These are phyloP conservation scores for Cactoblastis cactorum DNA, from an alignment of 2,888 invertebrate genomes.

Conservation along the genomic window DNA sequence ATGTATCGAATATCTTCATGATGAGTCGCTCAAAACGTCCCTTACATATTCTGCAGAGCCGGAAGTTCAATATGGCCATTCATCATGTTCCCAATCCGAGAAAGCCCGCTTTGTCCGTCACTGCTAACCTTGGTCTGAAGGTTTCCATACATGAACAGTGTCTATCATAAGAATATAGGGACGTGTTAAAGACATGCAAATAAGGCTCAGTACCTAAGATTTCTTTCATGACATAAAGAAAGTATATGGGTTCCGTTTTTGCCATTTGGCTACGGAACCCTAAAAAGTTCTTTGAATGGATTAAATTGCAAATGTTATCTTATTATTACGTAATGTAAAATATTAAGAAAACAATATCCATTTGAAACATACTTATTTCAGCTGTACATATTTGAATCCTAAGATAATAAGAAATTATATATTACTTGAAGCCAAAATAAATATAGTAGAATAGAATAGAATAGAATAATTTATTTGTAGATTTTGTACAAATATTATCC, in stretches of 20 bases:
- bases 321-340: too few relatives aligned
- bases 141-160: slow-evolving; percentile 36
- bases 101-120: slow-evolving; percentile 50
- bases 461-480: too few relatives aligned
- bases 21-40: background rate
- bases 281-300: too few relatives aligned
- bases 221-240: background rate
- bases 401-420: too few relatives aligned
- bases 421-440: too few relatives aligned
- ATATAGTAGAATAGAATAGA: too few relatives aligned
- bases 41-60: background rate
- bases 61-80: slow-evolving; percentile 6
- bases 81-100: slow-evolving; percentile 17
- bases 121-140: slow-evolving; percentile 47
- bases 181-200: background rate
- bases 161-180: slow-evolving; percentile 16
- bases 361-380: too few relatives aligned
- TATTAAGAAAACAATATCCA: too few relatives aligned
- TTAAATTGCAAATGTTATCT: too few relatives aligned
- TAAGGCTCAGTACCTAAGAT: background rate
- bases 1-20: background rate
- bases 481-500: too few relatives aligned
- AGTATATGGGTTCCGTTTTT: background rate
- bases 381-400: too few relatives aligned
- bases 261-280: background rate